phyloP scores from a whole-genome alignment of 2,888 invertebrate genomes.

The Acanthacorydalis orientalis region DNA sequence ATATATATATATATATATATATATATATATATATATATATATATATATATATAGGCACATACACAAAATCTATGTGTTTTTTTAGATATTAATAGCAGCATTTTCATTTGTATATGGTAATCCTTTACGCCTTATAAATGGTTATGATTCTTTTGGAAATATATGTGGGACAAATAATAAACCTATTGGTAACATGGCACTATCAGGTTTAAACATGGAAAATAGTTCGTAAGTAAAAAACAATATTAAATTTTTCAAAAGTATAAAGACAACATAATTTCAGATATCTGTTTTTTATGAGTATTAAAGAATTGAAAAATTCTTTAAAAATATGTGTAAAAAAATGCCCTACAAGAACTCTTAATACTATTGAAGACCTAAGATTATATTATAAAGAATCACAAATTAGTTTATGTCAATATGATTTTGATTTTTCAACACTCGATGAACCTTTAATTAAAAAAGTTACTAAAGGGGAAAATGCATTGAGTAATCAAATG shows the following conservation, averaged over 20 bases:
- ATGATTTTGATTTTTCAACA: conserved; percentile 42
- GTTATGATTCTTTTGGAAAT: conserved; percentile 88
- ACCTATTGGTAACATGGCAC: conserved; percentile 49
- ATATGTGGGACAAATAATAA: conserved; percentile 77
- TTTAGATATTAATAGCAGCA: conserved; percentile 63
- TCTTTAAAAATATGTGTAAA: conserved; percentile 82
- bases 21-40: too few relatives aligned
- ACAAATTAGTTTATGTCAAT: conserved; percentile 61
- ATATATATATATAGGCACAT: too few relatives aligned
- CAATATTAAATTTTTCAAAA: conserved; percentile 4
- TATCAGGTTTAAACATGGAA: conserved; percentile 66
- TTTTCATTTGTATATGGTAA: conserved; percentile 82
- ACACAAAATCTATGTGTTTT: conserved; percentile 10
- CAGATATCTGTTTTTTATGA: conserved; percentile 67
- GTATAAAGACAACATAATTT: not conserved
- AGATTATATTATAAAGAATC: conserved; percentile 54
- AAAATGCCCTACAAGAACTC: conserved; percentile 56
- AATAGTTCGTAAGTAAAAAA: conserved; percentile 40
- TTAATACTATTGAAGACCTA: conserved; percentile 48
- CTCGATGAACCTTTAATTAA: conserved; percentile 25
- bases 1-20: too few relatives aligned
- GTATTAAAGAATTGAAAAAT: conserved; percentile 54
- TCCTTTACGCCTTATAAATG: conserved; percentile 71
- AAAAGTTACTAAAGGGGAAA: conserved; percentile 14
- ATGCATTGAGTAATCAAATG: conserved; percentile 26